Percentiles rank a stretch among this genome's conserved stretches.
Evolutionary conservation across 2,888 invertebrate species (phyloP).

Genomic region (Harpagoxenus sublaevis): DNA sequence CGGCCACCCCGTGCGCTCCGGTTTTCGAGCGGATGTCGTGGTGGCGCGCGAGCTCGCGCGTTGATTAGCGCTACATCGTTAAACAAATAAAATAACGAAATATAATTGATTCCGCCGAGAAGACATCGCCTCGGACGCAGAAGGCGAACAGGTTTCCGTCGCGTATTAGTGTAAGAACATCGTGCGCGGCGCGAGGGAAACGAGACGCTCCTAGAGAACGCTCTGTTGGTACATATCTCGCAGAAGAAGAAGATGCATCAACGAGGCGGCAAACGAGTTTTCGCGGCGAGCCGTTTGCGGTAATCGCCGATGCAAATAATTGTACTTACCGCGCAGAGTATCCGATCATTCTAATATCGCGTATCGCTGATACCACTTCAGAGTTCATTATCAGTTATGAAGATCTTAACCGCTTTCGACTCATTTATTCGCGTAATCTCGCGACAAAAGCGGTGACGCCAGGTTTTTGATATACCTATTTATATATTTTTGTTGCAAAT

Average conservation of each 20-base stretch:
- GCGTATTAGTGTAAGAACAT: conserved; percentile 10
- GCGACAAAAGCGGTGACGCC: conserved; percentile 44
- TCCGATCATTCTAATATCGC: conserved; percentile 48
- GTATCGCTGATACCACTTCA: conserved; percentile 42
- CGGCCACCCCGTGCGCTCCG: conserved; percentile 25
- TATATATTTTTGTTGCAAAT: neutral
- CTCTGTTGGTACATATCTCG: conserved; percentile 43
- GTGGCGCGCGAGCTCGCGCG: conserved; percentile 58
- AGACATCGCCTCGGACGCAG: conserved; percentile 80
- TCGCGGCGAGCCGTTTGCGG: conserved; percentile 69
- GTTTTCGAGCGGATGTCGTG: conserved; percentile 60
- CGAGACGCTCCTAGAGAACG: conserved; percentile 38
- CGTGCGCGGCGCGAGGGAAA: conserved; percentile 16
- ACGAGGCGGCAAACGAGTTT: conserved; percentile 66
- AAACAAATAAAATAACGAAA: conserved; percentile 85
- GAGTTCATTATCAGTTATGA: conserved; percentile 60
- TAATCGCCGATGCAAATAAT: conserved; percentile 75
- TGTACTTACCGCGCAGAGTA: conserved; percentile 66
- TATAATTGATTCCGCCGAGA: conserved; percentile 86
- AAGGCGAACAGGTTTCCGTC: conserved; percentile 58
- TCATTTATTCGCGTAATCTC: conserved; percentile 45
- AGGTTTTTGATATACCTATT: neutral
- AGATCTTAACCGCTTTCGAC: conserved; percentile 38
- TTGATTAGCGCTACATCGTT: conserved; percentile 80
- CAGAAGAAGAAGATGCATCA: conserved; percentile 25